These are phyloP conservation scores for Phenganax stokvisi DNA, from an alignment of 92 coral and sea anemone genomes.

Conservation along the genomic window DNA sequence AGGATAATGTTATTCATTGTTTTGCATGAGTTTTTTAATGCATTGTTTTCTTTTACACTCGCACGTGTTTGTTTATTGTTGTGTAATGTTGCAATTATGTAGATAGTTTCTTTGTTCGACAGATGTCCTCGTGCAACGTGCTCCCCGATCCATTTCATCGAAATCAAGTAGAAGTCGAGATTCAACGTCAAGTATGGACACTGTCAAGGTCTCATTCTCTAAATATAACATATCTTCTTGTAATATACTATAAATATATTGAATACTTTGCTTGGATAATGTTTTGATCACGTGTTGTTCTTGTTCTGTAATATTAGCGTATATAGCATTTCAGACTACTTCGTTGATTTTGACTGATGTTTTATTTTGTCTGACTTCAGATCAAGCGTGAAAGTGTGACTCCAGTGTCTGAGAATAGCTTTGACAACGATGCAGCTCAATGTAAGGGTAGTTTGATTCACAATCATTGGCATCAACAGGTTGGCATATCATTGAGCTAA, in stretches of 20 bases:
- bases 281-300: not conserved
- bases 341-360: not conserved
- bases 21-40: not conserved
- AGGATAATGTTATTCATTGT: not conserved
- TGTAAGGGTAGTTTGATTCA: conserved; percentile 13
- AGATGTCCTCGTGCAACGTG: conserved; percentile 22
- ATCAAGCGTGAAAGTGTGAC: conserved; percentile 36
- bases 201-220: conserved; percentile 14
- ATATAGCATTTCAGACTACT: not conserved
- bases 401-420: conserved; percentile 34
- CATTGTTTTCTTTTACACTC: not conserved
- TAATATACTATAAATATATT: not conserved
- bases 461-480: not conserved
- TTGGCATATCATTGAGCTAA: not conserved
- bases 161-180: conserved; percentile 15
- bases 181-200: conserved; percentile 25
- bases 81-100: conserved; percentile 20
- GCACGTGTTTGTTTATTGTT: conserved; percentile 14
- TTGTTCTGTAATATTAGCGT: not conserved
- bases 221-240: too few species aligned
- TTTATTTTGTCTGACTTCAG: not conserved
- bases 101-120: conserved; percentile 22
- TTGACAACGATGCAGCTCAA: conserved; percentile 27
- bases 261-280: not conserved
- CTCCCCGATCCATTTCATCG: not conserved